Evolutionary conservation across 2,113 vertebrate genomes (phyloP).

Genomic region (Pygoscelis adeliae): DNA sequence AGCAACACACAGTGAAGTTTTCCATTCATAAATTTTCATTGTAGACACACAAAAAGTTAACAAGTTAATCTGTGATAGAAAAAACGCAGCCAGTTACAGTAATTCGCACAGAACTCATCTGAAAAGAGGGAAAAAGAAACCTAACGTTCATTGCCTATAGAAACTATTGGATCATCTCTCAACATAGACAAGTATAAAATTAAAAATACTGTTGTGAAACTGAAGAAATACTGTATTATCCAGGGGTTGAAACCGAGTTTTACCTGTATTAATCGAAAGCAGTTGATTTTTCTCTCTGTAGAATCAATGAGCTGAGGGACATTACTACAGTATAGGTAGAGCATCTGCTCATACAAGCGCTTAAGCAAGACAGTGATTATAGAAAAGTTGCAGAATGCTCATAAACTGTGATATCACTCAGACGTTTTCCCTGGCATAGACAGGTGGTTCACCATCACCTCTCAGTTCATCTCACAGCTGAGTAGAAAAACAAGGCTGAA

Average conservation of each 20-base stretch:
- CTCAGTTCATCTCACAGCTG: conserved; percentile 26
- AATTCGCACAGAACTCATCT: conserved; percentile 65
- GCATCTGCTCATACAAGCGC: not conserved
- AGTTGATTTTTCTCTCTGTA: conserved; percentile 33
- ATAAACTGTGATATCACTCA: not conserved
- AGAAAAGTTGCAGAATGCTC: conserved; percentile 1
- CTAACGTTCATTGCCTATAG: conserved; percentile 59
- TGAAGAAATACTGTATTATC: conserved; percentile 66
- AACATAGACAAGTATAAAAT: conserved; percentile 70
- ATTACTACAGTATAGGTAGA: rapidly evolving
- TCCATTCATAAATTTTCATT: conserved; percentile 85
- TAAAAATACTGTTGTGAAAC: conserved; percentile 67
- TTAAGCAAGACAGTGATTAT: not conserved
- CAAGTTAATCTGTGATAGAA: conserved; percentile 73
- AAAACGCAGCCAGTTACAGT: conserved; percentile 65
- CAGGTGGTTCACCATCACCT: not conserved
- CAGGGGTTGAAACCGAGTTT: conserved; percentile 72
- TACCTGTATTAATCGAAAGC: conserved; percentile 22
- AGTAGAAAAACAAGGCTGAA: conserved; percentile 38
- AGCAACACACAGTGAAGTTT: conserved; percentile 89
- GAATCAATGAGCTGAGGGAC: not conserved
- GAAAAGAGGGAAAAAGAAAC: conserved; percentile 56
- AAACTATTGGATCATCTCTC: conserved; percentile 62
- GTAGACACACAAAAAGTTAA: conserved; percentile 79
- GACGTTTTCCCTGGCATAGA: not conserved